Percentiles rank a stretch among this genome's conserved stretches.
These are phyloP conservation scores for Megathymus violae DNA, from an alignment of 1,140 invertebrate genomes.

Conservation along the genomic window DNA sequence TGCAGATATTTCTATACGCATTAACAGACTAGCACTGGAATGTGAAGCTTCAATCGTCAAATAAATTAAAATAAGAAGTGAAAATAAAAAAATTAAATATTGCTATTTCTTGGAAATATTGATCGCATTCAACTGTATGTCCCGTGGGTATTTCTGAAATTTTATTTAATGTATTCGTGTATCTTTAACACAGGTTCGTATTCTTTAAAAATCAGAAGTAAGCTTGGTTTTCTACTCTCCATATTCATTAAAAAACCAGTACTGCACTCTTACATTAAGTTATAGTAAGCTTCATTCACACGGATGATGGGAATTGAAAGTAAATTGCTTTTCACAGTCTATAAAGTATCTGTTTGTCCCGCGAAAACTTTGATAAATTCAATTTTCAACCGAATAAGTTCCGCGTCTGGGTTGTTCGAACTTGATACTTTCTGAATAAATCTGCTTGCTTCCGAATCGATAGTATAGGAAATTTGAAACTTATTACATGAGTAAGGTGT, in stretches of 20 bases:
- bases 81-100: too few species aligned
- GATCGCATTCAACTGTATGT: too few species aligned
- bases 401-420: slow-evolving; percentile 64
- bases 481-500: slow-evolving; percentile 46
- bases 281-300: slow-evolving; percentile 54
- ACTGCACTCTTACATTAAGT: slow-evolving; percentile 38
- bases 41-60: too few species aligned
- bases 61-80: too few species aligned
- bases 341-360: slow-evolving; percentile 74
- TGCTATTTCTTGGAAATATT: too few species aligned
- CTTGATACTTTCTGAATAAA: slow-evolving; percentile 77
- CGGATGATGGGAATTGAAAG: slow-evolving; percentile 63
- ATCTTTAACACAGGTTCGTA: not conserved
- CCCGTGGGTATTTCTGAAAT: too few species aligned
- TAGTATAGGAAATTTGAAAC: slow-evolving; percentile 58
- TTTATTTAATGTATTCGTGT: too few species aligned
- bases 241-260: not conserved
- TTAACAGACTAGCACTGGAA: too few species aligned
- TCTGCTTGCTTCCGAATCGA: slow-evolving; percentile 63
- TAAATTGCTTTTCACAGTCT: slow-evolving; percentile 74
- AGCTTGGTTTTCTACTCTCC: not conserved
- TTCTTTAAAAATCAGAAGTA: too few species aligned
- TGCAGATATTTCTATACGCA: too few species aligned
- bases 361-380: slow-evolving; percentile 74
- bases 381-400: slow-evolving; percentile 73